Base-by-base conservation (phyloP, 2,797 vertebrate species). In the Sebastes steindachneri region DNA sequence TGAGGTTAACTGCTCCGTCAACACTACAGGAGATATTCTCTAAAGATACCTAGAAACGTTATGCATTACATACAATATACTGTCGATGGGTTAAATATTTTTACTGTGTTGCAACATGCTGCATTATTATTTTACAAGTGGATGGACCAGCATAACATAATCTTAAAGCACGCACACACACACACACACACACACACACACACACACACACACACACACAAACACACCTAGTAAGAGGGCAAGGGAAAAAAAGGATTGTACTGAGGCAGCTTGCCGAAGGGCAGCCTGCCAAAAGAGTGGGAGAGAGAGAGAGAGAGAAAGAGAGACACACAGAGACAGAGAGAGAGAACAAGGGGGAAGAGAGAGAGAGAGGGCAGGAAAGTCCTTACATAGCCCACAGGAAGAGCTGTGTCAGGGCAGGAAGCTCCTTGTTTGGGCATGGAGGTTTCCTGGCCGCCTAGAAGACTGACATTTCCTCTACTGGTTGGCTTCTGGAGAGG, bases 381-480 rank as follows among this genome's bases (percentile, higher is more conserved):
- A 96, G 88, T 94, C 97, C 97, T 96, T 97, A 96, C 97, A 96
- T 96, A 96, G 95, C 91, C 94, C 79, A 87, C 94, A 97, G 97
- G 97, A 97, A 97, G 94, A 92, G 91, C 95, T 94, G 93, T 95
- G 91, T 96, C 96, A 91, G 91, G 91, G 83, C 95, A 96, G 96
- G 96, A 96, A 96, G 86, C 87, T 84, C 95, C 95, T 93, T 96
- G 83, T 96, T 93, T 96, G 95, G 96, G 87, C 94, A 93, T 89
- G 94, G 95, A 95, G 93, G 95, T 96, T 96, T 95, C 94, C 93
- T 95, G 95, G 93, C 93, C 92, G 92, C 86, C 90, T 81, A 53
- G 88, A 84, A 94, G 93, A 95, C 93, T 94, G 95, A 96, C 95
- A 96, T 96, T 96, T 96, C 96, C 95, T 95, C 93, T 92, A 75